These are phyloP conservation scores for Habropoda laboriosa DNA, from an alignment of 1,140 invertebrate species.

Conservation along the genomic window DNA sequence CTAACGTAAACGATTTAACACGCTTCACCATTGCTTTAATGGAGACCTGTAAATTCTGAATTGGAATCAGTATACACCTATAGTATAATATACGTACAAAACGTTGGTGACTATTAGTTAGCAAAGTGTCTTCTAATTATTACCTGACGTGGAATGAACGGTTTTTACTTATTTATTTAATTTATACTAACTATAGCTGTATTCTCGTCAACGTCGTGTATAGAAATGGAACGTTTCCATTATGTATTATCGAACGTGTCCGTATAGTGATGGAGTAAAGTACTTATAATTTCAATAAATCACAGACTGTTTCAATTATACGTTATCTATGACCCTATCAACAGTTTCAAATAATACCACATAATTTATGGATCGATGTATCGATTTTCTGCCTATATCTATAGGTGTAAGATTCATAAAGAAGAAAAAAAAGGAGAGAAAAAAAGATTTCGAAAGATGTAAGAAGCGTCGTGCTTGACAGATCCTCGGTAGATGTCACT, in stretches of 20 bases:
- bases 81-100: conserved; percentile 29
- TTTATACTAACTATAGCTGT: conserved; percentile 21
- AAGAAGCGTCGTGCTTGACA: conserved; percentile 26
- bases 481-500: conserved; percentile 59
- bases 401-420: neutral
- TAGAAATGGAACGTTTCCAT: conserved; percentile 15
- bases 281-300: conserved; percentile 67
- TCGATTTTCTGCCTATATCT: no score
- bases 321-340: neutral
- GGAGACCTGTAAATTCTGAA: conserved; percentile 18
- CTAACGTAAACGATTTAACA: neutral
- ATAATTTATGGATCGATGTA: neutral
- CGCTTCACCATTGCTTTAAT: neutral
- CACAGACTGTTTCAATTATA: conserved; percentile 51
- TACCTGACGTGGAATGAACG: neutral
- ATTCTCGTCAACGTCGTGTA: conserved; percentile 25
- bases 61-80: conserved; percentile 22
- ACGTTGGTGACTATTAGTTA: conserved; percentile 42
- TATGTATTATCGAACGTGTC: conserved; percentile 37
- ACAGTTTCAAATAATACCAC: neutral
- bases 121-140: conserved; percentile 15
- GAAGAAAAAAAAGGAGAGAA: neutral
- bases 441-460: conserved; percentile 2
- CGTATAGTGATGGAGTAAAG: conserved; percentile 55
- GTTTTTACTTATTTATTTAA: conserved; percentile 45